Evolutionary conservation across 2,888 invertebrate species (phyloP), one percentile per base, ranked within the genome.

Genomic region (Meteorus colon): DNA sequence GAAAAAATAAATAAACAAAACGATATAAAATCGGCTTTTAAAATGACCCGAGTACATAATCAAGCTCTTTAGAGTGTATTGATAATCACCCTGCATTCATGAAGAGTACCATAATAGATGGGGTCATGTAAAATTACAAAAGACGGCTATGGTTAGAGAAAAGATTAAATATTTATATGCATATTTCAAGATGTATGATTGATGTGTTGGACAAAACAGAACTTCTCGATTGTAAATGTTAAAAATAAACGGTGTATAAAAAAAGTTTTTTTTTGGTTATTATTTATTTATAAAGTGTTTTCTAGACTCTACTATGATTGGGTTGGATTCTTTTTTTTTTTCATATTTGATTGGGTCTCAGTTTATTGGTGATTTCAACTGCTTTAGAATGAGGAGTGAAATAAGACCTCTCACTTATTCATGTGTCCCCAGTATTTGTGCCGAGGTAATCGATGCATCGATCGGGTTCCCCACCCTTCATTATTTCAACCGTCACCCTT

Each of bases 191-290:
- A 82, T 87, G 86, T 87, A 87, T 86, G 87, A 86, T 86, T 86
- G 86, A 76, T 76, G 75, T 73, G 41, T 41, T 41, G 41, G 41
- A 41, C 34, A 8, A 41, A 75, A 34, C 34, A 84, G 83, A 86
- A 79, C 70, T 80, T 79, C 86, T 88, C 88, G 88, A 87, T 87
- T 88, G 88, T 89, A 87, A 89, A 87, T 89, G 89, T 89, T 88
- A 88, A 85, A 89, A 89, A 88, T 88, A 89, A 89, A 89, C 84
- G 84, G 86, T 88, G 86, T 88, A 87, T 81, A 87, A 89, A 86
- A 87, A 77, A 72, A 24, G 24, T 24, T 24, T 70, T 41, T 12
- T 31, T 55, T 41, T 59, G 65, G 24, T 66, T 16, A 8, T 34
- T 24, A 63, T 63, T 63, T 8, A 73, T 65, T 66, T 27, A 34